A percentile compares a stretch with the other conserved stretches of the same genome.
These are phyloP conservation scores for Hypotaenidia okinawae DNA, from an alignment of 2,797 vertebrate genomes.

Conservation along the genomic window DNA sequence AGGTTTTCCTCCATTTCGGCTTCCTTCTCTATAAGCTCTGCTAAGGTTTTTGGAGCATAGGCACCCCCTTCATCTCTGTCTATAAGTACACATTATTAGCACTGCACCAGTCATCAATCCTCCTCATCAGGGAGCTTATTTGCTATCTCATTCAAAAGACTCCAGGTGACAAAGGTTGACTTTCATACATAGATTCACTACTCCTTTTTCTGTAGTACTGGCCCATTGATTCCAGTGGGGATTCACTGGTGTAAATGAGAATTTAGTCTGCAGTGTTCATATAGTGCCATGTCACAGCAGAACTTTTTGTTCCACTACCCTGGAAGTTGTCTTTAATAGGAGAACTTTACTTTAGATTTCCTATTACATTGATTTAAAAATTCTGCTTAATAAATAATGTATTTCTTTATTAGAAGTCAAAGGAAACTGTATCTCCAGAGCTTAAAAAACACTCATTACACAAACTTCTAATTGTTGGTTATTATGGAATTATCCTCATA, in stretches of 20 bases:
- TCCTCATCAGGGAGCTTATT: background rate
- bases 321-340: background rate
- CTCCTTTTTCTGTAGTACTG: background rate
- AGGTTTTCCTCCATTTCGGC: background rate
- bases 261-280: background rate
- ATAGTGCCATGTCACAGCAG: background rate
- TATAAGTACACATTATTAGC: background rate
- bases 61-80: background rate
- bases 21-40: background rate
- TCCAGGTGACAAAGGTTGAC: background rate
- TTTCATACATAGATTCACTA: background rate
- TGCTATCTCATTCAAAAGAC: background rate
- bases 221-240: background rate
- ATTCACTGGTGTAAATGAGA: background rate
- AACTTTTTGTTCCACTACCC: background rate
- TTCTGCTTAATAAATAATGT: background rate
- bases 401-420: background rate
- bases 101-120: background rate
- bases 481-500: background rate
- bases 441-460: background rate
- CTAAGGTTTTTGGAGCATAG: background rate
- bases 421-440: background rate
- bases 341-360: background rate
- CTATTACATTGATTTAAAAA: background rate
- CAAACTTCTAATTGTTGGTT: background rate